Conservation (phyloP, 2,888 invertebrate genomes). For the Drosophila pseudotalamancana region DNA sequence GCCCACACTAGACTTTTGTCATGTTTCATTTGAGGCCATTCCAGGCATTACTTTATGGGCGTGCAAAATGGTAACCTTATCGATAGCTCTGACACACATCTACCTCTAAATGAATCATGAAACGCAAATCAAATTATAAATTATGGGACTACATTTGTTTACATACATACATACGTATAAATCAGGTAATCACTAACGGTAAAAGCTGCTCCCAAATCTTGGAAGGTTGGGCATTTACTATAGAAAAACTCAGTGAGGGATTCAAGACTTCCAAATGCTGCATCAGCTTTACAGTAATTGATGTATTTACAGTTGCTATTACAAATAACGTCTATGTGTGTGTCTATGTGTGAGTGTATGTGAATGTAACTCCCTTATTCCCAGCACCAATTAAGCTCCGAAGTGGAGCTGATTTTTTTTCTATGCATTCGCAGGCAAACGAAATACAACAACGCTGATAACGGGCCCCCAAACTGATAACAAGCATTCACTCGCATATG, state of each 20-base stretch:
- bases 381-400: slow-evolving; percentile 11
- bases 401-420: slow-evolving; percentile 14
- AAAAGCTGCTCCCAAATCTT: no score
- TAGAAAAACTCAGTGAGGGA: no score
- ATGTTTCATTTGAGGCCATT: slow-evolving; percentile 18
- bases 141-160: no score
- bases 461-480: slow-evolving; percentile 35
- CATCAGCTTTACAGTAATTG: neutral
- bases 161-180: no score
- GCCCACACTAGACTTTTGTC: slow-evolving; percentile 24
- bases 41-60: slow-evolving; percentile 6
- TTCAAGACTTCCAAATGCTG: neutral
- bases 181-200: no score
- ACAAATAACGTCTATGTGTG: neutral
- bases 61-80: slow-evolving; percentile 10
- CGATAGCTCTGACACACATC: neutral
- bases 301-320: neutral
- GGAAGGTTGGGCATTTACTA: no score
- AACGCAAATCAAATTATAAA: no score
- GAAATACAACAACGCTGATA: slow-evolving; percentile 34
- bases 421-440: slow-evolving; percentile 19
- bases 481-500: neutral
- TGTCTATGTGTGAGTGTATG: neutral
- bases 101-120: no score
- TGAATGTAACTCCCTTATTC: slow-evolving; percentile 5